Conservation (phyloP, 1,140 invertebrate genomes). For the Sarcophaga peregrina region DNA sequence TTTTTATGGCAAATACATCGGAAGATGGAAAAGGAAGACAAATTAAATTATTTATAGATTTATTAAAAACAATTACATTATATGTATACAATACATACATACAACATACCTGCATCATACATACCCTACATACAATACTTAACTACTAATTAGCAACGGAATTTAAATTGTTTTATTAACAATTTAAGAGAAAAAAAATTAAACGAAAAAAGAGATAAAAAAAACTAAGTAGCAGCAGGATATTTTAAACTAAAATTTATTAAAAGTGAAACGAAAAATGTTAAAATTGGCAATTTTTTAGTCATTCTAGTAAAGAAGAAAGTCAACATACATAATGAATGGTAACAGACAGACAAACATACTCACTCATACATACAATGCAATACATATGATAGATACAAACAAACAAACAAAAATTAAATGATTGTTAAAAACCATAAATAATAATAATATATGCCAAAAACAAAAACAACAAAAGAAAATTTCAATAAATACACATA, state of each 20-base stretch:
- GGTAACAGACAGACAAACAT: neutral
- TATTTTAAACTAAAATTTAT: too few relatives aligned
- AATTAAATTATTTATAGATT: slow-evolving; percentile 7
- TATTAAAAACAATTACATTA: too few relatives aligned
- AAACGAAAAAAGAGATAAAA: neutral
- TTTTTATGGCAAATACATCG: neutral
- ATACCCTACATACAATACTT: too few relatives aligned
- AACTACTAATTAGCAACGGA: neutral
- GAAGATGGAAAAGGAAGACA: neutral
- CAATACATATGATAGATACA: neutral
- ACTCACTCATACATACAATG: too few relatives aligned
- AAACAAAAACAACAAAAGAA: neutral
- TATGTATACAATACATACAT: too few relatives aligned
- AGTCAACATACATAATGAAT: neutral
- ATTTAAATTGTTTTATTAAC: slow-evolving; percentile 3
- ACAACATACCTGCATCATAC: too few relatives aligned
- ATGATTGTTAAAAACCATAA: neutral
- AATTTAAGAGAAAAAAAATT: too few relatives aligned
- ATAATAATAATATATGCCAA: neutral
- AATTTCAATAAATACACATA: neutral
- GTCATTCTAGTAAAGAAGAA: neutral
- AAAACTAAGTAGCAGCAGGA: too few relatives aligned
- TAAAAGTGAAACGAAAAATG: too few relatives aligned
- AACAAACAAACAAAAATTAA: neutral
- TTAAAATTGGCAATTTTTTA: neutral